Evolutionary conservation across 2,888 invertebrate species (phyloP), one percentile per base, ranked within the genome.

Genomic region (Polietes domitor): DNA sequence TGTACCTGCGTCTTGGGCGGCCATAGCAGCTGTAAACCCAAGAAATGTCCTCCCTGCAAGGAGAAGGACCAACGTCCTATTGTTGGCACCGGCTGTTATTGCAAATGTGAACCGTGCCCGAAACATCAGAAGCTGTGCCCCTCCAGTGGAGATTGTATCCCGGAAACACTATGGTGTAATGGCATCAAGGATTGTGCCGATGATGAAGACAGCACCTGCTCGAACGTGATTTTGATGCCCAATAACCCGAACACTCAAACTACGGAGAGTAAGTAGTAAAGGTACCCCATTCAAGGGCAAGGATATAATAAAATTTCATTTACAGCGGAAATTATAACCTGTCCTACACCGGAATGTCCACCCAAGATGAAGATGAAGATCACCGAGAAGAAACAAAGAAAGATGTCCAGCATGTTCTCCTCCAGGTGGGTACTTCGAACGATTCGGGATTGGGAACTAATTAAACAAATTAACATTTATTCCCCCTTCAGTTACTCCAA

Each of bases 1-100:
- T 98, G 98, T 88, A 93, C 95, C 58, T 98, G 98, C 89, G 94
- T 95, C 85, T 89, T 97, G 47, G 96, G 96, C 26, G 97, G 97
- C 12, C 92, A 94, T 28, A 91, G 95, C 0, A 93, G 94, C 86
- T 98, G 98, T 89, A 93, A 93, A 55, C 94, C 95, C 1, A 95
- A 95, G 88, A 94, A 93, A 86, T 95, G 97, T 88, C 94, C 94
- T 77, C 91, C 93, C 0, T 97, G 97, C 89, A 78, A 84, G 1
- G 88, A 85, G 21, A 92, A 90, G 19, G 89, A 94, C 9, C 90
- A 95, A 72, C 94, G 94, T 53, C 93, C 94, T 4, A 93, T 94
- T 1, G 92, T 95, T 2, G 92, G 93, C 12, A 90, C 94, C 0
- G 97, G 97, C 89, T 97, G 97, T 89, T 93, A 93, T 19, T 97